Evolutionary conservation across 2,113 vertebrate species (phyloP).

Genomic region (Plecotus auritus): DNA sequence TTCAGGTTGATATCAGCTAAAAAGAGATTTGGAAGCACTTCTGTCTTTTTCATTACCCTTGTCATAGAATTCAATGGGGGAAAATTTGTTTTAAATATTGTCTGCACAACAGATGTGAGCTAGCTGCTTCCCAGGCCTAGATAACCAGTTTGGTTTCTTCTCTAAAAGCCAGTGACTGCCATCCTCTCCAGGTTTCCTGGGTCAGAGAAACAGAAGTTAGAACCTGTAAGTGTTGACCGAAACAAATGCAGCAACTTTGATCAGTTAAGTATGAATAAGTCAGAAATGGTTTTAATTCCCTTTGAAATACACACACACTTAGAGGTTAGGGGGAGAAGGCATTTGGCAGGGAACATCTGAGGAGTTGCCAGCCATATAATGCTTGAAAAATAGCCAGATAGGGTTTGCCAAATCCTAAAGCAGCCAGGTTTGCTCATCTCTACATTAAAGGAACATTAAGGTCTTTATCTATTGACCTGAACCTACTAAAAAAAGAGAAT

Average conservation of each 20-base stretch:
- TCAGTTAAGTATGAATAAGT: slow-evolving; percentile 35
- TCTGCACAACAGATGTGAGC: not conserved
- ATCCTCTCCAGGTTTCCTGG: not conserved
- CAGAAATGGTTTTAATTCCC: slow-evolving; percentile 42
- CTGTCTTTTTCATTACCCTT: not conserved
- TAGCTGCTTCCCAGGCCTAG: not conserved
- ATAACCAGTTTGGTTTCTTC: not conserved
- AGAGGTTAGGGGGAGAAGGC: slow-evolving; percentile 1
- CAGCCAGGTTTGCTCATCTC: slow-evolving; percentile 57
- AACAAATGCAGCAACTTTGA: slow-evolving; percentile 26
- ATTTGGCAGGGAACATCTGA: slow-evolving; percentile 35
- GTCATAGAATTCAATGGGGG: not conserved
- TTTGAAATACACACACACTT: slow-evolving; percentile 44
- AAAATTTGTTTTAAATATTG: not conserved
- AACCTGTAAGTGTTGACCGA: slow-evolving; percentile 4
- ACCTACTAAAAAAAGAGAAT: slow-evolving; percentile 10
- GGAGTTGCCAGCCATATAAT: slow-evolving; percentile 29
- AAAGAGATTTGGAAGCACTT: not conserved
- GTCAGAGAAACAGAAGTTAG: slow-evolving; percentile 43
- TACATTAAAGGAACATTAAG: slow-evolving; percentile 63
- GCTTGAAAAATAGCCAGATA: slow-evolving; percentile 55
- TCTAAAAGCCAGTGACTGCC: not conserved
- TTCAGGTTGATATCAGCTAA: not conserved
- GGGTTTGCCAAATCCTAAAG: slow-evolving; percentile 47
- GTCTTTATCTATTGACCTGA: slow-evolving; percentile 52